phyloP scores from a whole-genome alignment of 2,113 vertebrate genomes.

The Sapajus apella region DNA sequence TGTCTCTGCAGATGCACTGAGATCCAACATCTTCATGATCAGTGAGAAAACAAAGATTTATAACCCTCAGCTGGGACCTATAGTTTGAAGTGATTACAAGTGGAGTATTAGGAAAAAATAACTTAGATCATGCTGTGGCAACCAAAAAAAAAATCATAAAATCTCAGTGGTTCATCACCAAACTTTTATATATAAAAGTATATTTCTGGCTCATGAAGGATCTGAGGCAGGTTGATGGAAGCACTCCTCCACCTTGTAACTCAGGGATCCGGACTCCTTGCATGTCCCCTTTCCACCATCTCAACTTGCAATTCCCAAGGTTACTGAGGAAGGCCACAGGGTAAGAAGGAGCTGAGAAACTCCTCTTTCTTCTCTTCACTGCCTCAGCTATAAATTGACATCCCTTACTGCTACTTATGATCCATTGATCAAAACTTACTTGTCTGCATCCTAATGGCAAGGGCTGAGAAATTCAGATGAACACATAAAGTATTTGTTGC shows the following conservation, averaged over 20 bases:
- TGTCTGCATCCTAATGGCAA: not conserved
- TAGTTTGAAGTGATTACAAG: not conserved
- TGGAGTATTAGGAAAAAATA: not conserved
- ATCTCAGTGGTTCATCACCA: not conserved
- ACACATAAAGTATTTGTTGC: not conserved
- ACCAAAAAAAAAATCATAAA: not conserved
- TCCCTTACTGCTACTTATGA: not conserved
- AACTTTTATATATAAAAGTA: not conserved
- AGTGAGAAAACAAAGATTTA: constrained; percentile 31
- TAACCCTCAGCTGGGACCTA: not conserved
- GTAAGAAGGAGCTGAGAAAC: no score
- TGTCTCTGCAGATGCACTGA: not conserved
- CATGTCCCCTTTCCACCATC: not conserved
- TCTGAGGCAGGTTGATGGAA: not conserved
- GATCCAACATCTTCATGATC: not conserved
- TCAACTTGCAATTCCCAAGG: not conserved
- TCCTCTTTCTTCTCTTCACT: not conserved
- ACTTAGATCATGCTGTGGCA: not conserved
- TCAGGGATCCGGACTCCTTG: not conserved
- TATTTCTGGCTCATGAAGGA: not conserved
- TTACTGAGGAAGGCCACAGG: not conserved
- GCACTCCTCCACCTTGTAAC: not conserved
- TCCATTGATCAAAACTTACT: not conserved
- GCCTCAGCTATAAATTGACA: not conserved
- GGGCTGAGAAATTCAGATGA: not conserved